Evolutionary conservation across 2,797 vertebrate species (phyloP), one percentile per base, ranked within the genome.

Genomic region (Dipus sagitta): DNA sequence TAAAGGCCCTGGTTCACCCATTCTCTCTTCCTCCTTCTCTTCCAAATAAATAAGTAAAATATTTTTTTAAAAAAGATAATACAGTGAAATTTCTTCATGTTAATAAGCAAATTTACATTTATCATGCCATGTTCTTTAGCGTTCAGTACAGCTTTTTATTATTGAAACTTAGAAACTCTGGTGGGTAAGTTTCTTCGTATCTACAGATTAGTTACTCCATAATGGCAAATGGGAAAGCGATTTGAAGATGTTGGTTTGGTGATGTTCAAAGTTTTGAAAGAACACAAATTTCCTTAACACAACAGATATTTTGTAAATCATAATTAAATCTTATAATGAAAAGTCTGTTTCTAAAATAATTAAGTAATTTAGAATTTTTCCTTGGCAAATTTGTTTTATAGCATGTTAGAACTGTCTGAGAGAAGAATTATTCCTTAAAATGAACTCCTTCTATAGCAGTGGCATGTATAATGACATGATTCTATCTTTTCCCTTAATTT

Each of bases 401-500:
- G 47, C 68, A 52, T 60, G 30, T 67, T 68, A 86, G 38, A 80
- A 90, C 42, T 81, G 89, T 84, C n/a, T 47, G 84, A 86, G 74
- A 75, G 15, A 74, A 71, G 54, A 58, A 74, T 24, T 88, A 86
- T 34, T 80, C 30, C 64, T 72, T 64, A 10, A 96, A 94, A 18
- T 3, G 72, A 90, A 91, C 12, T 62, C 5, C 23, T 54, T 94
- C 54, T 38, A 21, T 38, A 24, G 6, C 24, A 30, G 18, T 26
- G 60, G 21, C 3, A 10, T 24, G 14, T 79, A 60, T n/a, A 47
- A 76, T 92, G 23, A 42, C n/a, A 62, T 87, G 7, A 14, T 26
- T 14, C 17, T 54, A 6, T 71, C 72, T 95, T 96, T 95, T 21
- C 4, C 54, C 92, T 96, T 86, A 85, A 92, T 67, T 67, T 96